Percentiles rank a stretch among this genome's conserved stretches.
These are phyloP conservation scores for Drosophila maculinotata DNA, from an alignment of 2,888 invertebrate genomes.

Conservation along the genomic window DNA sequence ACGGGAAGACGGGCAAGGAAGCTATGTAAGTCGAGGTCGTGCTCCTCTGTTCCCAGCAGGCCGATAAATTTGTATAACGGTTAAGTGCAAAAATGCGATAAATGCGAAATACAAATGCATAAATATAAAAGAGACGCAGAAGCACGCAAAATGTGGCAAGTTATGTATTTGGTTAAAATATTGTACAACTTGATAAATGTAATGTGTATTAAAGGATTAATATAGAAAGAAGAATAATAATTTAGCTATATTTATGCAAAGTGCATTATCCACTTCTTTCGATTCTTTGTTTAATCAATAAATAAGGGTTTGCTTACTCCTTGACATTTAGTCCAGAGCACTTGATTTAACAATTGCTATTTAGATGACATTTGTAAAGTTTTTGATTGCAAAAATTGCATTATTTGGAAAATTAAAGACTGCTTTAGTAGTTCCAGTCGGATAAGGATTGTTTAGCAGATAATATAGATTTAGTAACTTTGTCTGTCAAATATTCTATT, in stretches of 20 bases:
- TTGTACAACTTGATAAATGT: neutral
- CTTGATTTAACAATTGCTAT: too few relatives aligned
- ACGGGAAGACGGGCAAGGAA: constrained; percentile 1
- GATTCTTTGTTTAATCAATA: constrained; percentile 9
- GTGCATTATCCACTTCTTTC: accelerated
- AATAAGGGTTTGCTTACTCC: neutral
- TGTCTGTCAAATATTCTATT: neutral
- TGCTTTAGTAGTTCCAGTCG: neutral
- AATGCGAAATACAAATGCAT: constrained; percentile 29
- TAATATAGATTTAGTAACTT: neutral
- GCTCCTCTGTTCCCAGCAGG: constrained; percentile 23
- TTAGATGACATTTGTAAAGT: too few relatives aligned
- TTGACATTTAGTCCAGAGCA: too few relatives aligned
- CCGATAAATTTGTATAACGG: constrained; percentile 42
- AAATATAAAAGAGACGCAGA: constrained; percentile 18
- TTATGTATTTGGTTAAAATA: neutral
- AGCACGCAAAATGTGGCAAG: constrained; percentile 1
- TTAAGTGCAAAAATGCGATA: constrained; percentile 36
- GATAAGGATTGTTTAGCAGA: too few relatives aligned
- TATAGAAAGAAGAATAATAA: neutral
- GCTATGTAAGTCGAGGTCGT: constrained; percentile 37
- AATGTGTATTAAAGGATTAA: neutral
- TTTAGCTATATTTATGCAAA: neutral
- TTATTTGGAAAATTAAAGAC: too few relatives aligned
- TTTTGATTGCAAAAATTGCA: too few relatives aligned